Base-by-base conservation (phyloP, 2,888 invertebrate species). In the Noctua janthe region DNA sequence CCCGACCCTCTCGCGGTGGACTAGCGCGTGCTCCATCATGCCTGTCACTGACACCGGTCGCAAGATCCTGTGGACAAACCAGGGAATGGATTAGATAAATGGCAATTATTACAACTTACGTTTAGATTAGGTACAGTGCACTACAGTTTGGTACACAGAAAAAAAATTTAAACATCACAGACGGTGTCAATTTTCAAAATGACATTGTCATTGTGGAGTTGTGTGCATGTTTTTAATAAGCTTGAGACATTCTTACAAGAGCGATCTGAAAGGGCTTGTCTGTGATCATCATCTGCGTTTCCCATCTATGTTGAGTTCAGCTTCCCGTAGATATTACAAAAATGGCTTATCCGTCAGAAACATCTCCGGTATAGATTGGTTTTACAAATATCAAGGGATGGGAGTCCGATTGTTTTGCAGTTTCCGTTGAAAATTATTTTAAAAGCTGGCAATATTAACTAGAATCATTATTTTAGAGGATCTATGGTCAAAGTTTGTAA, bases 1-100 rank as follows among this genome's bases (percentile, higher is more conserved):
- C 76, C 99, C 99, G 62, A 98, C 98, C 86, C 98, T 97, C 95
- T 99, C 99, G 87, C 99, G 97, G 91, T 98, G 98, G 94, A 98
- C 98, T 89, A 99, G 97, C 88, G 98, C 98, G 91, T 98, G 98
- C 96, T 99, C 98, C 98, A 99, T 99, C 91, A 95, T 97, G 92
- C 96, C 96, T 77, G 93, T 91, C 89, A 96, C 96, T 67, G 97
- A 96, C 90, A 94, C 93, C 90, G 96, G 97, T 77, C 97, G 95
- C 74, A 91, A 92, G 87, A 94, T 91, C 91, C 97, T 97, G 94
- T 0, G 7, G 75, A 88, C 71, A 87, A 87, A 86, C 80, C 15
- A 56, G 54, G 29, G 1, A 74, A 78, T 83, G 67, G 73, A 76
- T 89, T 82, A 83, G 49, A 17, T n/a, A 56, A n/a, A 66, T 29